Percentiles rank a stretch among this genome's conserved stretches.
Conservation (phyloP, 2,888 invertebrate species). For the Pantelozetes paolii region DNA sequence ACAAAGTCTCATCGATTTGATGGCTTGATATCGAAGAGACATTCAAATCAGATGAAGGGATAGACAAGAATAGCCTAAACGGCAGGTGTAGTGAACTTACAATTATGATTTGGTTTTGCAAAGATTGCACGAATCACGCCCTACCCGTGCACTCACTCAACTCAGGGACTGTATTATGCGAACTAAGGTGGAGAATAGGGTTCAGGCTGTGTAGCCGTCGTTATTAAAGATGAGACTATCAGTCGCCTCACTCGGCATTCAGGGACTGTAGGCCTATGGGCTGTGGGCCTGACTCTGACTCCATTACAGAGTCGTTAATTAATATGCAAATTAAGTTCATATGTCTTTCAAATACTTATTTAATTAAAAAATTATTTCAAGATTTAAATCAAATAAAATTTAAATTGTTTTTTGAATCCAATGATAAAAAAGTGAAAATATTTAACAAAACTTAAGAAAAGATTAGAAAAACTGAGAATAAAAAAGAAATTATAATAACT, state of each 20-base stretch:
- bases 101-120: conserved; percentile 24
- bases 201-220: not conserved
- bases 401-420: not conserved
- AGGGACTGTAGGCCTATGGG: not conserved
- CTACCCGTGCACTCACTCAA: not conserved
- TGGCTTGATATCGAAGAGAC: not conserved
- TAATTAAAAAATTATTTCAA: not conserved
- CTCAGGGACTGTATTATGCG: conserved; percentile 3
- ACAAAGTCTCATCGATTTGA: conserved; percentile 16
- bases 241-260: not conserved
- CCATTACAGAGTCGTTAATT: conserved; percentile 18
- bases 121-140: not conserved
- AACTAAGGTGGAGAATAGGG: conserved; percentile 20
- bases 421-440: not conserved
- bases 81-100: conserved; percentile 34
- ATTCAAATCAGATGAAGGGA: conserved; percentile 3
- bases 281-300: too few relatives aligned
- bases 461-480: not conserved
- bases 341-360: conserved; percentile 19
- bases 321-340: conserved; percentile 27
- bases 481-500: not conserved
- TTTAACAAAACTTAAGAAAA: not conserved
- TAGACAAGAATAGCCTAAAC: not conserved
- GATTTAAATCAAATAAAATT: not conserved
- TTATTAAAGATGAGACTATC: conserved; percentile 15